These are phyloP conservation scores for Dioctria linearis DNA, from an alignment of 2,888 invertebrate species.

Conservation along the genomic window DNA sequence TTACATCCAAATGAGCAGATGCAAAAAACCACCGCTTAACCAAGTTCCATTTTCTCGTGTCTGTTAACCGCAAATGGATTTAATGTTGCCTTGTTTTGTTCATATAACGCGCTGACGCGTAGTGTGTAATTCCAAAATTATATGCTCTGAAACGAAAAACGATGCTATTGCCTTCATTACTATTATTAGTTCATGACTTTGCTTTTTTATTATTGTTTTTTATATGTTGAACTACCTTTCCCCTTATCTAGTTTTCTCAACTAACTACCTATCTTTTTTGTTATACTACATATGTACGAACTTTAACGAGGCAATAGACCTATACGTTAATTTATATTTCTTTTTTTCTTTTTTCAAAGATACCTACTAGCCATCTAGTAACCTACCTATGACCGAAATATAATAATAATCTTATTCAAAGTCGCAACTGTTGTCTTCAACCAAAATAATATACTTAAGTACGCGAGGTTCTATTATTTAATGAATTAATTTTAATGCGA, in stretches of 20 bases:
- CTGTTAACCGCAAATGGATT: slow-evolving; percentile 32
- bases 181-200: slow-evolving; percentile 55
- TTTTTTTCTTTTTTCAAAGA: no score
- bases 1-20: slow-evolving; percentile 20
- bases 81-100: neutral
- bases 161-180: slow-evolving; percentile 54
- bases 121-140: slow-evolving; percentile 51
- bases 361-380: no score
- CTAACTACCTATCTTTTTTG: no score
- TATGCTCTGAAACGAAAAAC: slow-evolving; percentile 43
- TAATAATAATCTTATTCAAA: no score
- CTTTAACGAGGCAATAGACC: no score
- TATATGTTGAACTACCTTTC: no score
- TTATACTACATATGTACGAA: no score
- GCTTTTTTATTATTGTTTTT: neutral
- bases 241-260: no score
- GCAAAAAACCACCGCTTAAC: slow-evolving; percentile 21
- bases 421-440: no score
- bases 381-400: no score
- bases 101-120: slow-evolving; percentile 10
- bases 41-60: slow-evolving; percentile 34
- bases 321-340: no score
- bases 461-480: neutral
- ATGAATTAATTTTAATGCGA: neutral
- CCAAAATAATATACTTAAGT: no score